Conservation (phyloP, 2,888 invertebrate genomes). For the Volucella bombylans region DNA sequence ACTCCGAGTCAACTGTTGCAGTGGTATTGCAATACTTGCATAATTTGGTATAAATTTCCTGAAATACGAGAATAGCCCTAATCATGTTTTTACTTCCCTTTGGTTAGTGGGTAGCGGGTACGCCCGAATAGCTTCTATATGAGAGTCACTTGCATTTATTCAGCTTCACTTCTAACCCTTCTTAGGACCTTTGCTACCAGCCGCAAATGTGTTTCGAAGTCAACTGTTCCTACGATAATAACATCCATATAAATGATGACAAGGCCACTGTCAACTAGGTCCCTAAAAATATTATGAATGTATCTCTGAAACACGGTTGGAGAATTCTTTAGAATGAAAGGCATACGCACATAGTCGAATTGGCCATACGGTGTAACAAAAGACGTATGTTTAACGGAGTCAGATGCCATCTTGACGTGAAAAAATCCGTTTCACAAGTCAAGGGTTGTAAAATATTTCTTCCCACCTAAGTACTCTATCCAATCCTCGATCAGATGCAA, state of each 20-base stretch:
- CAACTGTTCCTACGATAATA: too few relatives aligned
- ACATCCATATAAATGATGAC: too few relatives aligned
- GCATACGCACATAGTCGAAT: slow-evolving; percentile 61
- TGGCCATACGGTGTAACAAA: too few relatives aligned
- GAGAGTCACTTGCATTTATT: slow-evolving; percentile 59
- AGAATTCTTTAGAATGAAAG: slow-evolving; percentile 55
- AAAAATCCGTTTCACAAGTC: slow-evolving; percentile 71
- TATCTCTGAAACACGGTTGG: slow-evolving; percentile 49
- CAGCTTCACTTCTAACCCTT: slow-evolving; percentile 22
- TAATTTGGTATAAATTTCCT: slow-evolving; percentile 58
- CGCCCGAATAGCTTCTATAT: slow-evolving; percentile 34
- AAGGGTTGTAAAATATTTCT: too few relatives aligned
- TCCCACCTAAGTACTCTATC: slow-evolving; percentile 51
- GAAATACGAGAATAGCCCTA: slow-evolving; percentile 65
- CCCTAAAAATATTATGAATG: too few relatives aligned
- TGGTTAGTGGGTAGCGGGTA: slow-evolving; percentile 31
- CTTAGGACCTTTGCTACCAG: too few relatives aligned
- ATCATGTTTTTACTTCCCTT: slow-evolving; percentile 54
- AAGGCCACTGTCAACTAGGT: too few relatives aligned
- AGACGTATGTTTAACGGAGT: slow-evolving; percentile 70
- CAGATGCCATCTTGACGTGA: slow-evolving; percentile 62
- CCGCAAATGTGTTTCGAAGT: too few relatives aligned
- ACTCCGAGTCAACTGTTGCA: slow-evolving; percentile 25
- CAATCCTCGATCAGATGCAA: slow-evolving; percentile 59
- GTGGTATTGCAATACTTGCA: slow-evolving; percentile 56